Conservation (phyloP, 1,140 invertebrate genomes). For the Ips nitidus region DNA sequence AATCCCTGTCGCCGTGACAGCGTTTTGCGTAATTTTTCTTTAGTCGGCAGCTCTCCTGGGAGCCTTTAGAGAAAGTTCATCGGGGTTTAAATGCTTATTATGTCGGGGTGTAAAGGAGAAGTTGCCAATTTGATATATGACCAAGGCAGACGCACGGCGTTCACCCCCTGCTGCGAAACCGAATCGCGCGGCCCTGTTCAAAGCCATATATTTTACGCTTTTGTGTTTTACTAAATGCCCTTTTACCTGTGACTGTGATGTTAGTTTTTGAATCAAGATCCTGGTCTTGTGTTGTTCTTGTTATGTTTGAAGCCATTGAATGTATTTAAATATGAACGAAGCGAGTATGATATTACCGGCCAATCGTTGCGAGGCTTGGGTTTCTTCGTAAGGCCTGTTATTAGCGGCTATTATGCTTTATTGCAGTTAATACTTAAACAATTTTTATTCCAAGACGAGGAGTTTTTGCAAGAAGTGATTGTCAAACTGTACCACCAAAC, state of each 20-base stretch:
- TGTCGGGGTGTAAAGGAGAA: slow-evolving; percentile 38
- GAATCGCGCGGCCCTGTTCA: slow-evolving; percentile 27
- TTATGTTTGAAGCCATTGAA: no score
- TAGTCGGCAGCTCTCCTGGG: slow-evolving; percentile 31
- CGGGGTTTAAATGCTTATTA: slow-evolving; percentile 43
- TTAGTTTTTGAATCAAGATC: no score
- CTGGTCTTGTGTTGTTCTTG: no score
- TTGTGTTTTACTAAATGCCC: slow-evolving; percentile 20
- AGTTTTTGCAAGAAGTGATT: slow-evolving; percentile 2
- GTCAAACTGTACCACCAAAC: no score
- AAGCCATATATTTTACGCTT: slow-evolving; percentile 33
- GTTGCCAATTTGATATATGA: slow-evolving; percentile 45
- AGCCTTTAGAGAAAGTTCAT: slow-evolving; percentile 36
- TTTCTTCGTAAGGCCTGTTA: slow-evolving; percentile 44
- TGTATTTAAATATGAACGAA: slow-evolving; percentile 43
- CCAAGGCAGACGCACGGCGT: slow-evolving; percentile 33
- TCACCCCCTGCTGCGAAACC: slow-evolving; percentile 17
- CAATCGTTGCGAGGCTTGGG: slow-evolving; percentile 41
- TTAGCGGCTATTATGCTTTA: slow-evolving; percentile 52
- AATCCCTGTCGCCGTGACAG: slow-evolving; percentile 8
- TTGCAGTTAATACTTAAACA: slow-evolving; percentile 49
- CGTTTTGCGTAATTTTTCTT: slow-evolving; percentile 33
- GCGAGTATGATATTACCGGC: slow-evolving; percentile 47
- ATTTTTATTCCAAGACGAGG: slow-evolving; percentile 3
- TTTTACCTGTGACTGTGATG: neutral